Evolutionary conservation across 2,797 vertebrate species (phyloP), one percentile per base, ranked within the genome.

Genomic region (Cuniculus paca): DNA sequence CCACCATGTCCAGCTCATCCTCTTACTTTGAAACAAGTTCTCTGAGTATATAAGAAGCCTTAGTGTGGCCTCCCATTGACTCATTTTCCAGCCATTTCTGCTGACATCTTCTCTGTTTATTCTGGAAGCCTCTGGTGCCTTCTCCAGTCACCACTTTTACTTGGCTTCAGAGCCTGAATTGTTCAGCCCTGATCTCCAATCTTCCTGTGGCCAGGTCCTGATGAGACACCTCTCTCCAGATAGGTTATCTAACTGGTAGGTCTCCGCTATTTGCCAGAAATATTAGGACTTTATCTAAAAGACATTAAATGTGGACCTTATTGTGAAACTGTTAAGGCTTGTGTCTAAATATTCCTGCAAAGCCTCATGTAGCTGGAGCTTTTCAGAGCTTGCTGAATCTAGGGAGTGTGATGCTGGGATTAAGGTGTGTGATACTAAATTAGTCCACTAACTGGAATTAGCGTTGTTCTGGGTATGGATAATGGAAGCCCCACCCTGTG

Each of bases 191-290:
- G 39, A 93, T 39, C 36, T 94, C 72, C 75, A 87, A 6, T 63
- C 58, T 87, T 94, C 68, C 72, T 39, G 28, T 52, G 78, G 36
- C 79, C 61, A 82, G 61, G 34, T 77, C 20, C 39, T 83, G 39
- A 50, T 84, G 93, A 91, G 88, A 80, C 70, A 50, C n/a, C 50
- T 65, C 19, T n/a, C 19, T 91, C n/a, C 34, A 36, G 31, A 84
- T 3, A 9, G 39, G 28, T 88, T 74, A 79, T 72, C 45, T 90
- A 79, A 89, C 26, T 39, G 52, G 26, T 42, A 61, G 60, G 31
- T 78, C 58, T 94, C 60, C 81, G n/a, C 50, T 93, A 68, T 42
- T 93, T 92, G 58, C 54, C 56, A 90, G 95, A 94, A 94, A 91
- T n/a, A n/a, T 17, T 72, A 95, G 50, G 72, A 60, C n/a, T 95